Evolutionary conservation across 1,140 invertebrate species (phyloP).

Genomic region (Leptinotarsa defecta): DNA sequence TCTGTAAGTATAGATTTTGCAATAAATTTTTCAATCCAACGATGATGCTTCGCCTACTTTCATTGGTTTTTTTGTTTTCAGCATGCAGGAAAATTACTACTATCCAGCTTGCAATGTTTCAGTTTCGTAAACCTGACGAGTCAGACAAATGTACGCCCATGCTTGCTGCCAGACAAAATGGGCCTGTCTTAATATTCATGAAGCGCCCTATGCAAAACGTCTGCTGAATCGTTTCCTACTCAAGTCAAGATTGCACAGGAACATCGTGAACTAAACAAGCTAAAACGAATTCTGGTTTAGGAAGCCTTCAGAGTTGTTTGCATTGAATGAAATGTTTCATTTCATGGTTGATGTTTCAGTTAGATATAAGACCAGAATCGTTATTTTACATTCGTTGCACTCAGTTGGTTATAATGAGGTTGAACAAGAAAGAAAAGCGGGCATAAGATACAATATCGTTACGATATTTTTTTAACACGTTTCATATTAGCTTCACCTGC

Average conservation of each 20-base stretch:
- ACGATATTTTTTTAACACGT: too few relatives aligned
- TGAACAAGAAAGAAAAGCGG: too few relatives aligned
- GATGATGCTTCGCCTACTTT: neutral
- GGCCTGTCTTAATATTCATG: slow-evolving; percentile 48
- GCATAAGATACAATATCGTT: too few relatives aligned
- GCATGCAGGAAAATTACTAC: neutral
- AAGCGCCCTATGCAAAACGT: slow-evolving; percentile 55
- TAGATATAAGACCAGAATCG: slow-evolving; percentile 17
- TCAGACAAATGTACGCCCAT: neutral
- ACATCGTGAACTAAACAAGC: slow-evolving; percentile 35
- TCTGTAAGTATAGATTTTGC: too few relatives aligned
- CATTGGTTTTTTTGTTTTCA: neutral
- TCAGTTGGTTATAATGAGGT: too few relatives aligned
- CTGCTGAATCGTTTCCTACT: slow-evolving; percentile 51
- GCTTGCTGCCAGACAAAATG: neutral
- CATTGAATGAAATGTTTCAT: slow-evolving; percentile 35
- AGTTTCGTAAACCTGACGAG: neutral
- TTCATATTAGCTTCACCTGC: too few relatives aligned
- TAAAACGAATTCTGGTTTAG: slow-evolving; percentile 35
- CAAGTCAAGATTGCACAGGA: slow-evolving; percentile 47
- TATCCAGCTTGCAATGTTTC: neutral
- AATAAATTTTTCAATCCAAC: too few relatives aligned
- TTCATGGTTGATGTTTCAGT: slow-evolving; percentile 16
- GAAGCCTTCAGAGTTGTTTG: slow-evolving; percentile 22
- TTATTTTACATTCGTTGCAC: neutral